phyloP scores from a whole-genome alignment of 64 coral and sea anemone species.

The Stichodactyla helianthus region DNA sequence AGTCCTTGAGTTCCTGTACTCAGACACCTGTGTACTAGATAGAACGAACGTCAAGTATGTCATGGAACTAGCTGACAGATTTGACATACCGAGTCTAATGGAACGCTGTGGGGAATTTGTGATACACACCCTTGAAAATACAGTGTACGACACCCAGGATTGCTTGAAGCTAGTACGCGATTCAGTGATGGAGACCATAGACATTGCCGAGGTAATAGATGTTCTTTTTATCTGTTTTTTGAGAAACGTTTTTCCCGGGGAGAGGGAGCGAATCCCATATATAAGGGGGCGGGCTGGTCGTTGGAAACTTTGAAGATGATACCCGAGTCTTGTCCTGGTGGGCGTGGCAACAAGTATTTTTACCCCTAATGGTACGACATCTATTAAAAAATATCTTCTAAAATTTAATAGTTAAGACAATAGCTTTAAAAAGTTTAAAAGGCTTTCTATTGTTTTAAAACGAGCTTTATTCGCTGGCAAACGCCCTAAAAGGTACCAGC shows the following conservation, averaged over 20 bases:
- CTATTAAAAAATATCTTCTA: neutral
- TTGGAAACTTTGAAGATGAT: too few species aligned
- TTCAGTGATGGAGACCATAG: neutral
- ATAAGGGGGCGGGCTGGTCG: too few species aligned
- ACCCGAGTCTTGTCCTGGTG: too few species aligned
- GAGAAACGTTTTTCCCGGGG: neutral
- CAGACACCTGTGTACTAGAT: neutral
- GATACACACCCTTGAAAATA: neutral
- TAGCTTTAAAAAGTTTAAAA: neutral
- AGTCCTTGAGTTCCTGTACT: constrained; percentile 3
- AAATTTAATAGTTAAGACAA: neutral
- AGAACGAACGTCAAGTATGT: neutral
- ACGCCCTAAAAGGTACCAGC: neutral
- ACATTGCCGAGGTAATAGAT: neutral
- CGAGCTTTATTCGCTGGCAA: neutral
- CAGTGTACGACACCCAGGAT: neutral
- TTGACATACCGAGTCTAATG: neutral
- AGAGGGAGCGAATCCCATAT: neutral
- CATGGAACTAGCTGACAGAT: neutral
- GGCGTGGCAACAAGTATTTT: too few species aligned
- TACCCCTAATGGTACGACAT: too few species aligned
- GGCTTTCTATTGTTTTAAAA: too few species aligned
- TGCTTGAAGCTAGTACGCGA: neutral
- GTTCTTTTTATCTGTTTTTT: neutral
- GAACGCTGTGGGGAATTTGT: neutral